Base-by-base conservation (phyloP, 2,797 vertebrate species). In the Muraenolepis orangiensis region DNA sequence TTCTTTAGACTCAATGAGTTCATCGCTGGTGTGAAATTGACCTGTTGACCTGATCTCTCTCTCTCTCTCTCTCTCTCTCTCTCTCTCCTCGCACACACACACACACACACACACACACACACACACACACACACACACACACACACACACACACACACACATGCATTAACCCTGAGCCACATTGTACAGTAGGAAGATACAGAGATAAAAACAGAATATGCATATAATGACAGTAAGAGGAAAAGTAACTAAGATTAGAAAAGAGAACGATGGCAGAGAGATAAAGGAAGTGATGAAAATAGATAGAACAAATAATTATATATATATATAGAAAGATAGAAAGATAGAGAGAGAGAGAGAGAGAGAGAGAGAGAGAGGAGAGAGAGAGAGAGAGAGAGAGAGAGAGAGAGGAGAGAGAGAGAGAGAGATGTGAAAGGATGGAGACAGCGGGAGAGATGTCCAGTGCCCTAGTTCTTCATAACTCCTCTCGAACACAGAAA, bases 141-240 rank as follows among this genome's bases (percentile, higher is more conserved):
- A 38, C 36, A 38, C 36, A 38, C 36, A 38, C 36, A 38, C 51
- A 69, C 67, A 69, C 30, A 69, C 31, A 36, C 18, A 69, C 31
- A 34, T 4, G 32, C 67, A 38, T 83, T 86, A 82, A 84, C 88
- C 81, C 85, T 51, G 78, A 86, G 74, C 82, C 76, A 88, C 89
- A 86, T 84, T 86, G 88, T 86, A 90, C 79, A 29, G 30, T 4
- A 18, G 18, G 20, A 51, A 51, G 46, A 51, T 16, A n/a, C 16
- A 38, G 36, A 38, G 36, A 38, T 38, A 38, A 6, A 38, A 6
- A 6, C 5, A 38, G 36, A 38, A 38, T 6, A 38, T 51, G 5
- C 32, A 4, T 51, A 51, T 16, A 51, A 51, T 20, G 32, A n/a
- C 46, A n/a, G 16, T 20, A 20, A 51, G 18, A 6, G 6, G 34